Evolutionary conservation across 2,888 invertebrate species (phyloP), one percentile per base, ranked within the genome.

Genomic region (Belgica antarctica): DNA sequence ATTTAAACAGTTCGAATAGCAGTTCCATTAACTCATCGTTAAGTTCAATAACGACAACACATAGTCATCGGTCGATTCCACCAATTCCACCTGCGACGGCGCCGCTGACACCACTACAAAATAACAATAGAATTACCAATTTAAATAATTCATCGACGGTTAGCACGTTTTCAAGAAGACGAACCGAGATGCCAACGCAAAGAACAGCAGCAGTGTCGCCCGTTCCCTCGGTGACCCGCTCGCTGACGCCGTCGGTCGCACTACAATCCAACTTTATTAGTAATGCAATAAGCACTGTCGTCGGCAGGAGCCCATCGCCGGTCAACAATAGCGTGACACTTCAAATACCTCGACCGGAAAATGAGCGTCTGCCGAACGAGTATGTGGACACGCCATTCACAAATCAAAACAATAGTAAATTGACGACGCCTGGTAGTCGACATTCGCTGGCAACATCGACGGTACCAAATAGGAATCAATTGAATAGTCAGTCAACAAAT

Each of bases 361-460:
- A 86, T 78, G 93, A 93, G 79, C 86, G 94, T 78, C 86, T 88
- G 79, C 87, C 88, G 80, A 95, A 95, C 85, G 93, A 94, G 81
- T 95, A 95, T 85, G 93, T 95, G 82, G 95, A 95, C 81, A 91
- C 92, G 74, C 93, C 89, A 74, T 84, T 88, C 77, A 61, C 70
- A 59, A 59, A 61, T 36, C 59, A 36, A 12, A 52, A 52, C 15
- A 28, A 31, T 12, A 22, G 3, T 10, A 70, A 70, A 19, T 15
- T 52, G 41, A 41, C 70, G 34, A 59, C 62, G 34, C 62, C 59
- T 19, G 70, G 68, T 57, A 69, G 71, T 52, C 71, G 25, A 59
- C 74, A 72, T 47, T 71, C 47, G 68, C 65, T 70, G 69, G 71
- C 71, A 59, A 68, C 66, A 69, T 62, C 70, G 70, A 61, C 66